These are phyloP conservation scores for Recurvirostra avosetta DNA, from an alignment of 2,113 vertebrate genomes.

Conservation along the genomic window DNA sequence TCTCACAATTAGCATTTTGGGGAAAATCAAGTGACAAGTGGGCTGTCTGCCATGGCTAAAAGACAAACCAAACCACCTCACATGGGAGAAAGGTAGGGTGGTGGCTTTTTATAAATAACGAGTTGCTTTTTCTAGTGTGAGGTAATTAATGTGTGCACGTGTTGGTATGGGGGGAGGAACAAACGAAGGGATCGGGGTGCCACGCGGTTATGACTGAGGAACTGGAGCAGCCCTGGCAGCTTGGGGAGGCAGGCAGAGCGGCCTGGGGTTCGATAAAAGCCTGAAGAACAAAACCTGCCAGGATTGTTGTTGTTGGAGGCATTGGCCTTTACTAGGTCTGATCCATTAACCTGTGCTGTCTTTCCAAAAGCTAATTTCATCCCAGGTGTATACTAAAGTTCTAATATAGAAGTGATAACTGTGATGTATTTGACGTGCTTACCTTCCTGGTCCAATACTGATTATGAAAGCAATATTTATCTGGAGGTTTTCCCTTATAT, in stretches of 20 bases:
- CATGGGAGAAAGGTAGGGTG: background rate
- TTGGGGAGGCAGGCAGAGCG: background rate
- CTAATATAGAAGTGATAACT: background rate
- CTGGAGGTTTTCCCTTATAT: background rate
- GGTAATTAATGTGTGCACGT: background rate
- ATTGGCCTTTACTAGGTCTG: background rate
- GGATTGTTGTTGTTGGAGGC: background rate
- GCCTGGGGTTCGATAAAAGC: rapidly evolving
- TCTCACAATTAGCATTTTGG: background rate
- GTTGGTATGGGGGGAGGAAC: background rate
- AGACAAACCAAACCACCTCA: background rate
- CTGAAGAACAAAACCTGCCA: background rate
- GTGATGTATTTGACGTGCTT: too few species aligned
- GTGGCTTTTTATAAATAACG: background rate
- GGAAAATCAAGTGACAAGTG: background rate
- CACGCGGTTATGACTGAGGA: rapidly evolving
- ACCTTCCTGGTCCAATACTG: background rate
- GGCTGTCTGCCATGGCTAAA: background rate
- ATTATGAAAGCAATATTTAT: background rate
- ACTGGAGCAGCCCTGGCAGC: background rate
- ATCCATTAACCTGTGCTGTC: background rate
- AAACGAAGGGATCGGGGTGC: too few species aligned
- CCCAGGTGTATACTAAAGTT: background rate
- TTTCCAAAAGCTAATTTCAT: too few species aligned
- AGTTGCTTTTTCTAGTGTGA: too few species aligned